phyloP scores from a whole-genome alignment of 2,113 vertebrate genomes.

The Passer domesticus region DNA sequence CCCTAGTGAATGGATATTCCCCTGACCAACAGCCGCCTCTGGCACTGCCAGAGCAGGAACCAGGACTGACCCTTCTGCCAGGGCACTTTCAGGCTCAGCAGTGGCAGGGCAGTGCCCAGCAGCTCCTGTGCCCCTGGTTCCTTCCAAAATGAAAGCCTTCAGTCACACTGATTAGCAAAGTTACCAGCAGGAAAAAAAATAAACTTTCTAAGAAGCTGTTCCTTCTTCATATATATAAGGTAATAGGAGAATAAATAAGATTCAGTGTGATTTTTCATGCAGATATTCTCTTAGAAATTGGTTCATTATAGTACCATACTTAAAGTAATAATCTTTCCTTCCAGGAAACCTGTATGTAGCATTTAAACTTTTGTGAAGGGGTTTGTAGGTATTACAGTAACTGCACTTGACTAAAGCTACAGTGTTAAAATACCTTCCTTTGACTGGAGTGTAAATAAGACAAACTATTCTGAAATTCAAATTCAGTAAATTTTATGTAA shows the following conservation, averaged over 20 bases:
- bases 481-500: conserved; percentile 7
- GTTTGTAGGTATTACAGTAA: neutral
- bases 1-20: neutral
- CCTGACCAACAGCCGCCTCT: neutral
- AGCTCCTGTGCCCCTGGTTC: accelerated
- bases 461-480: neutral
- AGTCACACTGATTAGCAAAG: neutral
- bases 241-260: neutral
- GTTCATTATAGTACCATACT: neutral
- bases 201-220: neutral
- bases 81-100: neutral
- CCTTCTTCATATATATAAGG: neutral
- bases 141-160: neutral
- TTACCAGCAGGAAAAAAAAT: neutral
- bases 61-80: neutral
- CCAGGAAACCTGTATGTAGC: neutral
- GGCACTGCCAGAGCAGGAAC: neutral
- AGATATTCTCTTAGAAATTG: neutral
- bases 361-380: neutral
- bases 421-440: neutral
- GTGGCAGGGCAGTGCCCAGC: neutral
- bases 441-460: conserved; percentile 7
- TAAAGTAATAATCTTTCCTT: neutral
- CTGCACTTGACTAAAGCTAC: neutral
- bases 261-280: neutral